Evolutionary conservation across 2,888 invertebrate species (phyloP), one percentile per base, ranked within the genome.

Genomic region (Aquatica leii): DNA sequence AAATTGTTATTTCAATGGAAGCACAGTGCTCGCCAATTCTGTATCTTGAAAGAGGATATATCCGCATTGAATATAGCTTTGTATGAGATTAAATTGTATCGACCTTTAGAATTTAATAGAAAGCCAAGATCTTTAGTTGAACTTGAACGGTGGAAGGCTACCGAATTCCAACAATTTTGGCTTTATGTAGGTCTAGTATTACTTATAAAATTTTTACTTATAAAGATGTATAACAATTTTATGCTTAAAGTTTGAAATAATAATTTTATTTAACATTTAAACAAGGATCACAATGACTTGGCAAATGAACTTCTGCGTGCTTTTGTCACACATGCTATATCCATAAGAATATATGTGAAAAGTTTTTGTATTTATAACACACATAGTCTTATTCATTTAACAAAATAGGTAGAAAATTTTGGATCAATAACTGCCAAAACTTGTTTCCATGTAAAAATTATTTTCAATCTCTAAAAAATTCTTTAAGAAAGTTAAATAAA

Each of bases 401-500:
- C 9, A 12, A 62, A 72, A 50, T 77, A 79, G 69, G 73, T 69
- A 8, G 34, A 49, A 37, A 69, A 60, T n/a, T 75, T 70, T 68
- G 77, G 77, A 2, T 31, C 37, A 12, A 66, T 79, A 12, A 73
- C 77, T 55, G 63, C 63, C 18, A 72, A 73, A 52, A 74, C 73
- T 37, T 69, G 72, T 79, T 77, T 66, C 67, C 70, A 9, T 78
- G 74, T 72, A 76, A 78, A 68, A 78, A 74, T 53, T 69, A 67
- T 41, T 57, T 78, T 55, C 67, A 68, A 15, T 40, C 46, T 24
- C n/a, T 66, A 37, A 68, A 68, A 66, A 43, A 41, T 20, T 24
- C 62, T 21, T 11, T 68, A 12, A 51, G 61, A 15, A 54, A 48
- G 14, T 64, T 64, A 59, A 64, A 61, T 46, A 34, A 48, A 49